These are phyloP conservation scores for Oncorhynchus gorbuscha DNA, from an alignment of 2,113 vertebrate species.

Conservation along the genomic window DNA sequence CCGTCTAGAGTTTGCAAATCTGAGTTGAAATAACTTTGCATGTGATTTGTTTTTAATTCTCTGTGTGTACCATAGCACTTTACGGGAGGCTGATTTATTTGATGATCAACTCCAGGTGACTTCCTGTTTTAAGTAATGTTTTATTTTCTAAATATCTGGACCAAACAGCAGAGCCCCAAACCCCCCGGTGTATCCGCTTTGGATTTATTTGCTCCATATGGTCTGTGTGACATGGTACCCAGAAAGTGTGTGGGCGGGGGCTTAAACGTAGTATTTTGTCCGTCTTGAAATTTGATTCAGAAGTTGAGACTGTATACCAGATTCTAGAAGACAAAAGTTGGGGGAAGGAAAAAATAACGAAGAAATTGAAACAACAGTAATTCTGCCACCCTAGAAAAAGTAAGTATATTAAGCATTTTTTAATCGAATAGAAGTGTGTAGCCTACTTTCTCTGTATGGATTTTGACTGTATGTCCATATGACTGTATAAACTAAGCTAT, in stretches of 20 bases:
- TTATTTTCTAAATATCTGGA: conserved; percentile 4
- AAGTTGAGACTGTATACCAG: conserved; percentile 63
- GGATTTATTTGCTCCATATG: conserved; percentile 76
- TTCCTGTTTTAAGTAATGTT: background rate
- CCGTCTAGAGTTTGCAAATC: no score
- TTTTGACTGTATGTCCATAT: background rate
- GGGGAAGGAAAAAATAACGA: background rate
- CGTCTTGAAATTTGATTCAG: conserved; percentile 78
- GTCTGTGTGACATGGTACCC: conserved; percentile 67
- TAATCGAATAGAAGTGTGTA: background rate
- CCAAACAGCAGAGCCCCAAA: background rate
- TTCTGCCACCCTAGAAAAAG: conserved; percentile 42
- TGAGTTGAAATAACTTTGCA: no score
- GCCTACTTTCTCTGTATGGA: background rate
- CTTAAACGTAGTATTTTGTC: conserved; percentile 72
- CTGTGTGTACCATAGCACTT: no score
- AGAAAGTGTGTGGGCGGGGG: conserved; percentile 66
- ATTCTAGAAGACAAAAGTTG: conserved; percentile 63
- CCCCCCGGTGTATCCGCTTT: conserved; percentile 25
- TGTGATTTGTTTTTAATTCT: no score
- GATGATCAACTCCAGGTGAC: no score
- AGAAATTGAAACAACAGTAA: conserved; percentile 22
- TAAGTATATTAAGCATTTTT: conserved; percentile 44
- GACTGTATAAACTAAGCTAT: background rate
- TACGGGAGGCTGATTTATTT: no score